A percentile compares a stretch with the other conserved stretches of the same genome.
Conservation (phyloP, 2,113 vertebrate species). For the Burhinus bistriatus region DNA sequence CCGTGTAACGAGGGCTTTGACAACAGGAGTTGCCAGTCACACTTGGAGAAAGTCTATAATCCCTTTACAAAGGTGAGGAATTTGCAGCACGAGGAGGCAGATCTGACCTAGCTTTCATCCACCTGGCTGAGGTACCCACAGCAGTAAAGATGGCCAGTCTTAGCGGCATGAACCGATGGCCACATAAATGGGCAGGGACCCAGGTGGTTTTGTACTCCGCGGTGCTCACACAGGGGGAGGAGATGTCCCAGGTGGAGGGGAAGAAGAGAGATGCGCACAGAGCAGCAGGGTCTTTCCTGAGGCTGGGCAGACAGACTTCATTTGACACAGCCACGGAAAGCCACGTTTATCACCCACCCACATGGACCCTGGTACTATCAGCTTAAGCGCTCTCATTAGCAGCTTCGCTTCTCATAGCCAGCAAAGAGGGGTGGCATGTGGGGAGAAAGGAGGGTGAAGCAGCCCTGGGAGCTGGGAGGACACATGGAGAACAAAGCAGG, state of each 20-base stretch:
- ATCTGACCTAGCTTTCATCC: not conserved
- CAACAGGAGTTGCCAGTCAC: not conserved
- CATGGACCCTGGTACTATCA: rapidly evolving
- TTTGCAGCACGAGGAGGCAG: not conserved
- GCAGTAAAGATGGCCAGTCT: not conserved
- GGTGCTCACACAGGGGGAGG: not conserved
- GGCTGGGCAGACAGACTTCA: not conserved
- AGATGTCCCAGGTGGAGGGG: not conserved
- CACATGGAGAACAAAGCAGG: not conserved
- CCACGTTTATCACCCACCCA: not conserved
- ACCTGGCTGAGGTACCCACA: not conserved
- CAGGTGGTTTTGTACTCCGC: not conserved
- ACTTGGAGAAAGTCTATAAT: not conserved
- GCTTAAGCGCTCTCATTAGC: not conserved
- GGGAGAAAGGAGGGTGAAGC: not conserved
- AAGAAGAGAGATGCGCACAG: not conserved
- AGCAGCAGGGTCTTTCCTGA: not conserved
- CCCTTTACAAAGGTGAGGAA: not conserved
- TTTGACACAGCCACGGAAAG: not conserved
- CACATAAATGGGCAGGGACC: not conserved
- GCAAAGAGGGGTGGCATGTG: not conserved
- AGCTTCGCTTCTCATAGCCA: not conserved
- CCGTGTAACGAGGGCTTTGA: not conserved
- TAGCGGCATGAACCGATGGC: not conserved
- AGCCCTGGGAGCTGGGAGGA: not conserved